Evolutionary conservation across 2,797 vertebrate species (phyloP), one percentile per base, ranked within the genome.

Genomic region (Antennarius maculatus): DNA sequence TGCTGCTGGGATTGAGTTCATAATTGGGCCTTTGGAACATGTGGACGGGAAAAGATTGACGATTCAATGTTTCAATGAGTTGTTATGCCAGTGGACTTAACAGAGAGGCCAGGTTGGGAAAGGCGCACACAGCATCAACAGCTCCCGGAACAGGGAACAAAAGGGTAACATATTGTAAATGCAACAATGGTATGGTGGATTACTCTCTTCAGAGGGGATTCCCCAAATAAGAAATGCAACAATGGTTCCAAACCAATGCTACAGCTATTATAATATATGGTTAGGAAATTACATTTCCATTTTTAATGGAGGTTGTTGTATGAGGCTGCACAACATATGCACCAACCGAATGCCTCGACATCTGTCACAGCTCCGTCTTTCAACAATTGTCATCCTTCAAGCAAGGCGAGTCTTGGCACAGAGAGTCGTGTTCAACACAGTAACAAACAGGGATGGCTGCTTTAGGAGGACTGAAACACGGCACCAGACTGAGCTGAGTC

Each of bases 41-140:
- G 81, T 89, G 84, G 76, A 89, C 85, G 76, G 86, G 89, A 90
- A 86, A 85, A 90, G 90, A 91, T 91, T 92, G 91, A 86, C 80
- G 77, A 86, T 86, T 89, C 86, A 88, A 87, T 91, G 88, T 90
- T 78, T 83, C 83, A 87, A 79, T 84, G 88, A 89, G 86, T 76
- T 86, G 73, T 71, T 82, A 85, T 82, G 89, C 74, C 80, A 85
- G 88, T 88, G 84, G 89, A 90, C 83, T 87, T 83, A 86, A 84
- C 83, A 71, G 81, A 61, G 85, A 79, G 88, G 88, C 86, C 85
- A 86, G 78, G 67, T 65, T 77, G 72, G 87, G 88, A 81, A 89
- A 75, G 77, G 75, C 65, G 11, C 71, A 71, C 77, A 76, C 74
- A 58, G 76, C 74, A 76, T 60, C 61, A 63, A 67, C 82, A 81